phyloP scores from a whole-genome alignment of 2,797 vertebrate species.

The Eleutherodactylus coqui region DNA sequence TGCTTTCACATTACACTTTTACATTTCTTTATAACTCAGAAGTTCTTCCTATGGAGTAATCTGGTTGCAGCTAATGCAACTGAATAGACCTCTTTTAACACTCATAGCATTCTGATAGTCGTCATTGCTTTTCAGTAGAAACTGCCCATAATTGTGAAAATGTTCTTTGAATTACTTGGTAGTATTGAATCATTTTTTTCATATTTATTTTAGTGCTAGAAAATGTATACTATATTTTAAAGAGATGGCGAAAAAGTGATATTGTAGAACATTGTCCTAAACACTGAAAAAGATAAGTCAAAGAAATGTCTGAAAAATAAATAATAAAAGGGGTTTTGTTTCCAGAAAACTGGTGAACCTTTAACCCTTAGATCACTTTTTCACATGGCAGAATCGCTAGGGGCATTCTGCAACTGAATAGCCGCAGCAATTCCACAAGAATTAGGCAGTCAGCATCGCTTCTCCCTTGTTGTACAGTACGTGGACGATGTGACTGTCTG shows the following conservation, averaged over 20 bases:
- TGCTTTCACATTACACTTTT: slow-evolving; percentile 23
- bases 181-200: not conserved
- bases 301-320: too few relatives aligned
- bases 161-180: not conserved
- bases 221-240: not conserved
- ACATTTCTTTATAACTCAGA: slow-evolving; percentile 26
- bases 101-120: not conserved
- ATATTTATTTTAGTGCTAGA: not conserved
- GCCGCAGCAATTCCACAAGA: too few relatives aligned
- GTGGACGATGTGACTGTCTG: too few relatives aligned
- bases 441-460: too few relatives aligned
- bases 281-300: not conserved
- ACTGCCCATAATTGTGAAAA: slow-evolving; percentile 18
- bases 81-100: slow-evolving; percentile 14
- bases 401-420: too few relatives aligned
- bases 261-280: not conserved
- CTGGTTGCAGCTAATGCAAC: not conserved
- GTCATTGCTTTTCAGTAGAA: slow-evolving; percentile 2
- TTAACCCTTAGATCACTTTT: too few relatives aligned
- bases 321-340: too few relatives aligned
- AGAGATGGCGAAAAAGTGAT: not conserved
- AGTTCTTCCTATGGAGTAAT: not conserved
- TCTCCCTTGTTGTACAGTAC: too few relatives aligned
- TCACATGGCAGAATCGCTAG: too few relatives aligned
- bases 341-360: too few relatives aligned